Conservation (phyloP, 2,888 invertebrate species). For the Leptopilina drosophilae region DNA sequence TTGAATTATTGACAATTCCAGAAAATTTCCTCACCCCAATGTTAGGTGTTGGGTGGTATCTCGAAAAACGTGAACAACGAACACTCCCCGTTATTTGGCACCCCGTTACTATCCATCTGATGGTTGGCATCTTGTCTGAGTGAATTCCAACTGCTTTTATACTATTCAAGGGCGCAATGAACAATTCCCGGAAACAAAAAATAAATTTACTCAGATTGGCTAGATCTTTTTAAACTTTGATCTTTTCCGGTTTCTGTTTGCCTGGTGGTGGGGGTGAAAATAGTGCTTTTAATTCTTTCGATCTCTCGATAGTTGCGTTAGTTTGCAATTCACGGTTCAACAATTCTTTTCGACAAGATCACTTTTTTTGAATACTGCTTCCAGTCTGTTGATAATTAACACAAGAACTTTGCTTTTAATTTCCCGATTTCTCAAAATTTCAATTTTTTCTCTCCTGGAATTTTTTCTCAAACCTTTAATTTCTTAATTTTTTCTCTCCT, state of each 20-base stretch:
- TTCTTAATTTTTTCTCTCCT: too few relatives aligned
- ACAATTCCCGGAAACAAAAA: constrained; percentile 36
- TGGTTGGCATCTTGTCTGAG: constrained; percentile 61
- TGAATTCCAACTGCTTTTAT: constrained; percentile 48
- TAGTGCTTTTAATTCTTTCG: constrained; percentile 46
- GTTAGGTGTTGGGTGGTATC: constrained; percentile 16
- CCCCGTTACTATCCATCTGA: constrained; percentile 66
- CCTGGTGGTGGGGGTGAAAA: constrained; percentile 45
- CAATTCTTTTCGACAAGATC: constrained; percentile 22
- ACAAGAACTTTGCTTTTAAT: too few relatives aligned
- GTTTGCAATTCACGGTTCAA: constrained; percentile 40
- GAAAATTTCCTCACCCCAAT: constrained; percentile 20
- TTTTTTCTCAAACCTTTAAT: too few relatives aligned
- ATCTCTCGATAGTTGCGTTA: constrained; percentile 20
- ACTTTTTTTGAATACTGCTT: constrained; percentile 8
- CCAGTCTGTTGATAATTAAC: too few relatives aligned
- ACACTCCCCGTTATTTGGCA: constrained; percentile 51
- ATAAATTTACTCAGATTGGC: constrained; percentile 41
- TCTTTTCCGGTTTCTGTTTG: background rate
- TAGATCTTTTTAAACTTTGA: constrained; percentile 44
- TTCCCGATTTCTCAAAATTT: too few relatives aligned
- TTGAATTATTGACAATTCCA: constrained; percentile 42
- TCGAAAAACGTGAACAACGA: constrained; percentile 53
- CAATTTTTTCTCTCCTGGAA: too few relatives aligned
- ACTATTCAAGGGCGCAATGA: constrained; percentile 40